These are phyloP conservation scores for Buphagus erythrorhynchus DNA, from an alignment of 2,797 vertebrate genomes.

Conservation along the genomic window DNA sequence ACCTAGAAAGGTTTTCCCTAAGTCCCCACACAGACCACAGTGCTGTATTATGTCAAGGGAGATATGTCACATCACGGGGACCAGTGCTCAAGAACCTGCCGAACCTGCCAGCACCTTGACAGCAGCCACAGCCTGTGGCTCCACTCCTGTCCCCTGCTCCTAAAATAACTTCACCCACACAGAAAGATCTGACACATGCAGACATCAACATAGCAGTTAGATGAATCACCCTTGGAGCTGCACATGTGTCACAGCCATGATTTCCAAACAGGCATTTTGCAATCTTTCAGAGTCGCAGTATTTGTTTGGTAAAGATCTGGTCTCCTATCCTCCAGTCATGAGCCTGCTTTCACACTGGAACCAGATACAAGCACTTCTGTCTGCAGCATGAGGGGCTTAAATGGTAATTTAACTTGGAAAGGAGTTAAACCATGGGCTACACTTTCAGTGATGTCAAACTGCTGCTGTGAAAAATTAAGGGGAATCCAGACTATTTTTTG, in stretches of 20 bases:
- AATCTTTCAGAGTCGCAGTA: not conserved
- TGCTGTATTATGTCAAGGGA: not conserved
- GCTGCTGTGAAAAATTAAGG: not conserved
- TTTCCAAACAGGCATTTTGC: conserved; percentile 3
- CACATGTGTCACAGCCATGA: not conserved
- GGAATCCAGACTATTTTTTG: not conserved
- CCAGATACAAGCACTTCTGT: not conserved
- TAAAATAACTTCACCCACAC: not conserved
- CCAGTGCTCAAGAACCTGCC: not conserved
- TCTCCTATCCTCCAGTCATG: rapidly evolving
- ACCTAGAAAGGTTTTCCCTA: not conserved
- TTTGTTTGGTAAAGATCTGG: not conserved
- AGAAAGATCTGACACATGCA: not conserved
- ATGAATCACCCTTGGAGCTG: not conserved
- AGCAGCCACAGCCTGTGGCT: not conserved
- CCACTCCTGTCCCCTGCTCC: not conserved
- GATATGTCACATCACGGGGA: not conserved
- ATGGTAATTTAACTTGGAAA: not conserved
- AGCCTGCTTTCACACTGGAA: not conserved
- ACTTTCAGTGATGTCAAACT: not conserved
- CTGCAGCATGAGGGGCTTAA: not conserved
- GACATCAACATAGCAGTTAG: not conserved
- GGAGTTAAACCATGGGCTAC: not conserved
- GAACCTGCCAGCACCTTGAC: not conserved
- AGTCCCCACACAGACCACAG: not conserved